Percentiles rank a stretch among this genome's conserved stretches.
These are phyloP conservation scores for Patella caerulea DNA, from an alignment of 2,888 invertebrate genomes.

Conservation along the genomic window DNA sequence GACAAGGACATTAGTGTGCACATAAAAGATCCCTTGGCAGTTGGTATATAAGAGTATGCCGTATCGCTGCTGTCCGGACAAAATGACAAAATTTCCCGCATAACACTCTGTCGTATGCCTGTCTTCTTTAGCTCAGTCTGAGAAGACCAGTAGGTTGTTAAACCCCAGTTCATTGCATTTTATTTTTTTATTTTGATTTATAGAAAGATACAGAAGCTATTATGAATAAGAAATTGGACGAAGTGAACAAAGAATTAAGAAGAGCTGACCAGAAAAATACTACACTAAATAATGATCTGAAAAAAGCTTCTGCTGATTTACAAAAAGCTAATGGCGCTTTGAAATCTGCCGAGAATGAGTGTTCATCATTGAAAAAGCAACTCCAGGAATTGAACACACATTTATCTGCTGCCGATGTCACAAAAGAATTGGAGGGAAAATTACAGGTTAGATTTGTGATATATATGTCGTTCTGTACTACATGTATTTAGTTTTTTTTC, in stretches of 20 bases:
- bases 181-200: constrained; percentile 20
- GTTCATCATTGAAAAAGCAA: constrained; percentile 76
- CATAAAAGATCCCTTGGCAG: no score
- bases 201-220: constrained; percentile 54
- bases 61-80: no score
- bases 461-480: no score
- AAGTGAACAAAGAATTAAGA: constrained; percentile 73
- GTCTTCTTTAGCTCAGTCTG: no score
- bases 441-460: constrained; percentile 70
- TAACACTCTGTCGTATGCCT: no score
- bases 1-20: no score
- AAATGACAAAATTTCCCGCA: no score
- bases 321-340: constrained; percentile 67
- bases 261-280: constrained; percentile 53
- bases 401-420: constrained; percentile 46
- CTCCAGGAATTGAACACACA: constrained; percentile 61
- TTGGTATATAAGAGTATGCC: no score
- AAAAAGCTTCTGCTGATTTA: constrained; percentile 63
- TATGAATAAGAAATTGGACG: constrained; percentile 66
- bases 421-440: constrained; percentile 73
- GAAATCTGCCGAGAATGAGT: constrained; percentile 74
- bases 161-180: no score
- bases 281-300: constrained; percentile 40
- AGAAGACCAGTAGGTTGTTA: no score
- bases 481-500: no score